Conservation (phyloP, 2,888 invertebrate genomes). For the Coremacera marginata region DNA sequence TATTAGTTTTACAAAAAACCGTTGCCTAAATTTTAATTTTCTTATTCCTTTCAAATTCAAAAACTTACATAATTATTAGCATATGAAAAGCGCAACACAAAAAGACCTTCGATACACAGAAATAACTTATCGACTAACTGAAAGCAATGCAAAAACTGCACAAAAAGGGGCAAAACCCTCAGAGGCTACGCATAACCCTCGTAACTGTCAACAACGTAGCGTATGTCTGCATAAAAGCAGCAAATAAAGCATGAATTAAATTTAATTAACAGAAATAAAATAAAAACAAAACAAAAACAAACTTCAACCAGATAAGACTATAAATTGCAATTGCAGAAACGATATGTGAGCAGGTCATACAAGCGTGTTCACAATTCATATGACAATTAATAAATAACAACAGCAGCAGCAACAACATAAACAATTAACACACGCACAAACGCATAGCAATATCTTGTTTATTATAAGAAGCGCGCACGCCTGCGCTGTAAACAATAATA, state of each 20-base stretch:
- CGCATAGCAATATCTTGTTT: no score
- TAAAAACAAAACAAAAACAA: not conserved
- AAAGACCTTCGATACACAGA: not conserved
- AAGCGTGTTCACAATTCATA: slow-evolving; percentile 14
- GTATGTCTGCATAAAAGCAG: not conserved
- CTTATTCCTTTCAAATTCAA: not conserved
- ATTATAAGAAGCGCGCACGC: not conserved
- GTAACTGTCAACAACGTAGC: not conserved
- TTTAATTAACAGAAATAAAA: not conserved
- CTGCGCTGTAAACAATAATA: slow-evolving; percentile 5
- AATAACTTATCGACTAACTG: not conserved
- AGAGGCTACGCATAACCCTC: not conserved
- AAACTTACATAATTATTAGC: not conserved
- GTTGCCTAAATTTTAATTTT: no score
- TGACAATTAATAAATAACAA: slow-evolving; percentile 27
- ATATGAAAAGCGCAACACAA: not conserved
- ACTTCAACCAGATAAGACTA: not conserved
- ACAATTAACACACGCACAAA: not conserved
- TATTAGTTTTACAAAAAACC: no score
- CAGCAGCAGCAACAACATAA: slow-evolving; percentile 1
- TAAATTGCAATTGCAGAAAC: slow-evolving; percentile 10
- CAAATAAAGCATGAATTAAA: not conserved
- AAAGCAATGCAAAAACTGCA: not conserved
- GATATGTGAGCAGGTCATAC: not conserved
- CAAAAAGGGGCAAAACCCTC: not conserved